Base-by-base conservation (phyloP, 1,140 invertebrate genomes). In the Trigoniulus corallinus region DNA sequence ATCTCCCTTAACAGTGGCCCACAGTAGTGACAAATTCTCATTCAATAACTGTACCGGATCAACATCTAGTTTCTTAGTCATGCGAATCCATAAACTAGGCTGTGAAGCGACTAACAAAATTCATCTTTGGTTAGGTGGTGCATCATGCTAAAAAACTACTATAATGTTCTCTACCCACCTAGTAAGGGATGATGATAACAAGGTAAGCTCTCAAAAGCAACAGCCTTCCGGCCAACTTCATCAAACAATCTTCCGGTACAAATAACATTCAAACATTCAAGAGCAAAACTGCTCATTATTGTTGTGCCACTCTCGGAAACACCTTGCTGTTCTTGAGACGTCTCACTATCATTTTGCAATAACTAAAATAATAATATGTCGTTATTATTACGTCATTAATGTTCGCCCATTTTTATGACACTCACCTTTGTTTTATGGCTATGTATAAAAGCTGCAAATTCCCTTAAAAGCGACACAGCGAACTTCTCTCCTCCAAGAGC, bases 401-500 rank as follows among this genome's bases (percentile, higher is more conserved):
- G n/a, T n/a, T n/a, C n/a, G n/a, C n/a, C n/a, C n/a, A n/a, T n/a
- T n/a, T n/a, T n/a, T n/a, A n/a, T n/a, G n/a, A n/a, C 20, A 56
- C 52, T 40, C 41, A 58, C 56, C 41, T 54, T 60, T 41, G 78
- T 67, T 61, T 77, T 80, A 1, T 70, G 63, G 13, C 57, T 70
- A 21, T 74, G 68, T 25, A 83, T 61, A 46, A 77, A 67, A 50
- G 65, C 68, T 21, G 66, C 67, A 43, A 81, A 76, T 59, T 82
- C 78, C 26, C 61, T 59, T 10, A 84, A 58, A 23, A 84, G 59
- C 27, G 68, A 64, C 42, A 74, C 58, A 1, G 73, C 67, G 20
- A 73, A 68, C 48, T 55, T 59, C 43, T 63, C 69, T 57, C 70
- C 70, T 7, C 66, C 67, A 0, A 68, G 57, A 10, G 62, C 52